Base-by-base conservation (phyloP, 2,797 vertebrate genomes). In the Xiphophorus birchmanni region DNA sequence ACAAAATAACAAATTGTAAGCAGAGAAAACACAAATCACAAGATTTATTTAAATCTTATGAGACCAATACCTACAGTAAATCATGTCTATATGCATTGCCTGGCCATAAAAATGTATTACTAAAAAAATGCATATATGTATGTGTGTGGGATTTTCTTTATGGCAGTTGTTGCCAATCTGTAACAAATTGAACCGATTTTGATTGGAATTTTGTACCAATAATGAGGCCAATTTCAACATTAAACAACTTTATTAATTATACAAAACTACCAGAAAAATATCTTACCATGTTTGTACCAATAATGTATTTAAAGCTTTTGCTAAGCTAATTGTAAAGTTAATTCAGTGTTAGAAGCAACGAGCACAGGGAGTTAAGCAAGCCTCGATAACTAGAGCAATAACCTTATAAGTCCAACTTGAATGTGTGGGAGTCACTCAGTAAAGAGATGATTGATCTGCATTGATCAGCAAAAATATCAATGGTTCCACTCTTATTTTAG, bases 381-480 rank as follows among this genome's bases (percentile, higher is more conserved):
- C n/a, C 56, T 56, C 37, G 9, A 54, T 78, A 79, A 65, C 87
- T 63, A 71, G n/a, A 80, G 56, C 44, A 74, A 60, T 78, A 47
- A 26, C 52, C 82, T 29, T 29, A 78, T 65, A 82, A 85, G 76
- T 65, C 63, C 44, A 84, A 69, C 26, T 42, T 50, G 72, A 79
- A 77, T 23, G 37, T 48, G 40, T 79, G 37, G 77, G 80, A 81
- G 50, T 45, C 76, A 69, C 3, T 72, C 21, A 21, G 32, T 63
- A 71, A 82, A 82, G 45, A 73, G 11, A 77, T 48, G n/a, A 44
- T 18, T 50, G 75, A 11, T 8, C 71, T 18, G 69, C 52, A 47
- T 77, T 80, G 21, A 88, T 86, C 75, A 76, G 42, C 18, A 72
- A 54, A 58, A 78, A 9, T 32, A 67, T 78, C 45, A 67, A 32